phyloP scores from a whole-genome alignment of 92 coral and sea anemone species.

The Porites lobata region DNA sequence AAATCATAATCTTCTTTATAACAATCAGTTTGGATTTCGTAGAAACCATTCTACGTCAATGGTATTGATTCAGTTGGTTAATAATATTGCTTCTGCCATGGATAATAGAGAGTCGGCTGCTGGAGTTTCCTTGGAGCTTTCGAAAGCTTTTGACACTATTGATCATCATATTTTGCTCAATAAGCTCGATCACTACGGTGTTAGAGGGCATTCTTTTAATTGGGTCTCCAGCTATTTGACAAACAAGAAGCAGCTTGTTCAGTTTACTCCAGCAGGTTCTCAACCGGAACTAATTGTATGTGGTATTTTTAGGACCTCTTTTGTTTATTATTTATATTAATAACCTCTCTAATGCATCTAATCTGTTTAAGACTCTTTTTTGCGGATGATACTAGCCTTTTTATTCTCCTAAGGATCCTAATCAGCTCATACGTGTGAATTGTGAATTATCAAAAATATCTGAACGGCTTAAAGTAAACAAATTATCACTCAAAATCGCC shows the following conservation, averaged over 20 bases:
- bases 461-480: no score
- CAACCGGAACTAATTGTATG: no score
- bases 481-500: no score
- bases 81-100: conserved; percentile 55
- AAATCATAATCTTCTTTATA: conserved; percentile 7
- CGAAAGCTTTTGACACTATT: conserved; percentile 29
- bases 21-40: conserved; percentile 39
- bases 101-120: conserved; percentile 51
- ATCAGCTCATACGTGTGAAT: background rate
- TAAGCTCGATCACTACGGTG: no score
- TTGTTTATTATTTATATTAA: no score
- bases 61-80: conserved; percentile 6
- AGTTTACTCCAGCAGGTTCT: no score
- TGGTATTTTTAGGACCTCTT: no score
- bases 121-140: conserved; percentile 61
- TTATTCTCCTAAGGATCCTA: conserved; percentile 49
- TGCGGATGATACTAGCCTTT: background rate
- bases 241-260: no score
- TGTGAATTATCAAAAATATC: no score
- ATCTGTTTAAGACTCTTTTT: conserved; percentile 55
- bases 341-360: background rate
- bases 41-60: conserved; percentile 11
- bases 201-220: no score
- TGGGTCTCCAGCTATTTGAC: no score
- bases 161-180: no score